Conservation (phyloP, 2,113 vertebrate species). For the Channa argus region DNA sequence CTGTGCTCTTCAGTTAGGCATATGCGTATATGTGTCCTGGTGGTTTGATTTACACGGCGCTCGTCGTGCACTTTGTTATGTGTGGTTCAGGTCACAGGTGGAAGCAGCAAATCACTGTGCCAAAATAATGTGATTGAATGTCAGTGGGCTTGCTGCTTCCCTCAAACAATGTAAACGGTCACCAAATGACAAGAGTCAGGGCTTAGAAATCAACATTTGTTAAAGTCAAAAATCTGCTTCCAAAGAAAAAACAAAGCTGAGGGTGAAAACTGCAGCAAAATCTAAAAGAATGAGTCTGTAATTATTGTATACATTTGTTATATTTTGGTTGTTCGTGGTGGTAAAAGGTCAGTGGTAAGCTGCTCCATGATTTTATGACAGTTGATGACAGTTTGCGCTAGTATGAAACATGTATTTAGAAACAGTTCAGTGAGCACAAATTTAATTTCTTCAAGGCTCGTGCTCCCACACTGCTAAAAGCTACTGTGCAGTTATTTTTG, state of each 20-base stretch:
- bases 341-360: constrained; percentile 45
- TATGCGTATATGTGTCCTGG: constrained; percentile 33
- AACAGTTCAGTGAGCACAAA: constrained; percentile 25
- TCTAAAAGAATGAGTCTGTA: constrained; percentile 1
- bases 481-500: constrained; percentile 18
- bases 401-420: constrained; percentile 23
- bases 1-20: constrained; percentile 39
- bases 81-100: constrained; percentile 76
- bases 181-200: constrained; percentile 56
- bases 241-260: constrained; percentile 29
- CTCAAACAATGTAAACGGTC: constrained; percentile 70
- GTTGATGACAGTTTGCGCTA: constrained; percentile 20
- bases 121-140: constrained; percentile 81
- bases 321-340: neutral
- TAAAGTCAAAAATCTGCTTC: constrained; percentile 32
- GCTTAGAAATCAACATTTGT: constrained; percentile 48
- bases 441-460: constrained; percentile 15
- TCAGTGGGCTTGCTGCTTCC: constrained; percentile 68
- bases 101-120: constrained; percentile 68
- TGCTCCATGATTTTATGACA: neutral
- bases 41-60: constrained; percentile 65
- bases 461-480: constrained; percentile 10
- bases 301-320: constrained; percentile 10
- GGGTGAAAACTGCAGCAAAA: constrained; percentile 15
- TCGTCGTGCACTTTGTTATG: constrained; percentile 61